phyloP scores from a whole-genome alignment of 2,888 invertebrate species.

The Melanostoma scalare region DNA sequence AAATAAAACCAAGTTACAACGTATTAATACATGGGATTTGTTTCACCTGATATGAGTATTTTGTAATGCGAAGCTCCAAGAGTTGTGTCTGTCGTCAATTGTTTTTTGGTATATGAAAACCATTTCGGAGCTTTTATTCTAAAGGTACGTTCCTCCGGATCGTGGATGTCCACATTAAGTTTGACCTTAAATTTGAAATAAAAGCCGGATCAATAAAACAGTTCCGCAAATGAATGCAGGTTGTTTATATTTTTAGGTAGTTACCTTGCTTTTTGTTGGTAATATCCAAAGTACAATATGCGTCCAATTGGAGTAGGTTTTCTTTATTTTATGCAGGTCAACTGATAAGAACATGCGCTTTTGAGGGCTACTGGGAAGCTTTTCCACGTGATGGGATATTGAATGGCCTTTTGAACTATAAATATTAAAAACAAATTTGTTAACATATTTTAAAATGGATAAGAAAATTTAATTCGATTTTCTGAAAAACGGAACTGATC shows the following conservation, averaged over 20 bases:
- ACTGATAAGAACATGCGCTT: slow-evolving; percentile 77
- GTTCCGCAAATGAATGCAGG: background rate
- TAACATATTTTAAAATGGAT: background rate
- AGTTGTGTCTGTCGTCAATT: slow-evolving; percentile 84
- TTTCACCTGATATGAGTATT: slow-evolving; percentile 83
- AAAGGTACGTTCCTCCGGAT: slow-evolving; percentile 81
- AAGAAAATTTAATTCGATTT: too few species aligned
- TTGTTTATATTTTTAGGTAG: background rate
- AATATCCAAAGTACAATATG: slow-evolving; percentile 88
- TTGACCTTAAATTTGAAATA: slow-evolving; percentile 83
- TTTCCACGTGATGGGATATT: slow-evolving; percentile 52
- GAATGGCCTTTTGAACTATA: slow-evolving; percentile 50
- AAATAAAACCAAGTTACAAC: slow-evolving; percentile 4
- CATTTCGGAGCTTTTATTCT: slow-evolving; percentile 80
- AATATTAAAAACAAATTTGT: background rate
- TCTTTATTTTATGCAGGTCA: slow-evolving; percentile 85
- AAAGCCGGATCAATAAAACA: background rate
- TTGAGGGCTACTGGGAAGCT: slow-evolving; percentile 36
- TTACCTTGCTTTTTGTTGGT: slow-evolving; percentile 85
- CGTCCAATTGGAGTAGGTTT: slow-evolving; percentile 84
- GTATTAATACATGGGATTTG: slow-evolving; percentile 1
- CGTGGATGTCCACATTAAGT: slow-evolving; percentile 86
- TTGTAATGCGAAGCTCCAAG: slow-evolving; percentile 85
- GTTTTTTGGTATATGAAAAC: slow-evolving; percentile 81
- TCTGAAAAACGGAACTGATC: too few species aligned